Percentiles rank a stretch among this genome's conserved stretches.
phyloP scores from a whole-genome alignment of 2,888 invertebrate genomes.

The Creontiades dilutus region DNA sequence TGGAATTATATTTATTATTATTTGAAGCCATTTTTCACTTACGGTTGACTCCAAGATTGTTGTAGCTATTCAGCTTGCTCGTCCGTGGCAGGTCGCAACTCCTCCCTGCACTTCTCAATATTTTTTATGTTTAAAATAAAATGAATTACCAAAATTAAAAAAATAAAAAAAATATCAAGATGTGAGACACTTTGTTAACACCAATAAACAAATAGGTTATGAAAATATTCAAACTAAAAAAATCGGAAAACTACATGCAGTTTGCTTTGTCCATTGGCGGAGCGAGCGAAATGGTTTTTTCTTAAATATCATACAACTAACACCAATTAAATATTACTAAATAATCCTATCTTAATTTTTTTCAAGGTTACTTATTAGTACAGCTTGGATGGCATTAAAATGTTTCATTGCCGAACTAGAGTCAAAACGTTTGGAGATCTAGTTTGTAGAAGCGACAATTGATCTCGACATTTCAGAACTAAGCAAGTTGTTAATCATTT shows the following conservation, averaged over 20 bases:
- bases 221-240: slow-evolving; percentile 9
- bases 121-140: slow-evolving; percentile 66
- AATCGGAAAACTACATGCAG: slow-evolving; percentile 38
- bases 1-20: slow-evolving; percentile 47
- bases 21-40: slow-evolving; percentile 60
- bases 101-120: slow-evolving; percentile 70
- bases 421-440: too few relatives aligned
- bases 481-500: too few relatives aligned
- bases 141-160: slow-evolving; percentile 54
- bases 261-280: slow-evolving; percentile 71
- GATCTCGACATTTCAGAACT: too few relatives aligned
- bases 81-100: slow-evolving; percentile 67
- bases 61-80: slow-evolving; percentile 64
- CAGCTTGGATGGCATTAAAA: too few relatives aligned
- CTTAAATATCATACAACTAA: not conserved
- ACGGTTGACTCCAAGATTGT: slow-evolving; percentile 63
- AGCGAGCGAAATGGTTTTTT: slow-evolving; percentile 72
- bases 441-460: too few relatives aligned
- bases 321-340: too few relatives aligned
- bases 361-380: too few relatives aligned
- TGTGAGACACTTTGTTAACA: slow-evolving; percentile 2
- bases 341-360: too few relatives aligned
- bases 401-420: too few relatives aligned
- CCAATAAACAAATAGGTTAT: not conserved
- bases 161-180: not conserved